Conservation (phyloP, 2,797 vertebrate genomes). For the Mastacembelus armatus region DNA sequence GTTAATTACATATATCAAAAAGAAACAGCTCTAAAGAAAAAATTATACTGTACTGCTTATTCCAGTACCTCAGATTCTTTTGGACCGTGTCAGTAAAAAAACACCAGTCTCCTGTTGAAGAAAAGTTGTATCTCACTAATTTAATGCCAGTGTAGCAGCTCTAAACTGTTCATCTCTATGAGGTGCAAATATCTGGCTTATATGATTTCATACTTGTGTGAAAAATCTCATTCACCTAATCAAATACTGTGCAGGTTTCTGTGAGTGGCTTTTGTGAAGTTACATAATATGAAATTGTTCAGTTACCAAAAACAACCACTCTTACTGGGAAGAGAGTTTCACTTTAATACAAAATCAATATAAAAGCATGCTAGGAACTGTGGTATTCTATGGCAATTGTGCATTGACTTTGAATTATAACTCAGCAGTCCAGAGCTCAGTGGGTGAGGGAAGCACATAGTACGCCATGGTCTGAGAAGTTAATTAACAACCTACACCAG, state of each 20-base stretch:
- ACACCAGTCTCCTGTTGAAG: neutral
- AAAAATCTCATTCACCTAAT: constrained; percentile 17
- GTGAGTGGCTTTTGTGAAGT: constrained; percentile 10
- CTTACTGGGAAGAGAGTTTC: neutral
- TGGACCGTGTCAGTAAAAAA: neutral
- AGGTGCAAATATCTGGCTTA: constrained; percentile 14
- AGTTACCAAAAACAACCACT: constrained; percentile 19
- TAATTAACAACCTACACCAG: constrained; percentile 50
- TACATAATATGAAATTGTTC: constrained; percentile 4
- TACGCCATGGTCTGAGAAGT: constrained; percentile 19
- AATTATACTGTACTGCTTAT: neutral
- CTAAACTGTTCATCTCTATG: neutral
- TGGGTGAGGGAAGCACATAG: constrained; percentile 9
- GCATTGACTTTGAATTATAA: constrained; percentile 31
- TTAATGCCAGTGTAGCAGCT: neutral
- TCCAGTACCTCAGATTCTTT: neutral
- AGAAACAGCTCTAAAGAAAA: neutral
- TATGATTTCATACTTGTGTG: constrained; percentile 1
- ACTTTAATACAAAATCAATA: constrained; percentile 36
- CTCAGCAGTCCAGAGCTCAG: constrained; percentile 23
- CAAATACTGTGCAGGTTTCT: constrained; percentile 3
- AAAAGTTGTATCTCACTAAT: neutral
- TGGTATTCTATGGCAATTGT: constrained; percentile 18
- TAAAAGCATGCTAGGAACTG: neutral
- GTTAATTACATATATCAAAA: constrained; percentile 3